Evolutionary conservation across 2,888 invertebrate genomes (phyloP), one percentile per base, ranked within the genome.

Genomic region (Agonopterix heracliana): DNA sequence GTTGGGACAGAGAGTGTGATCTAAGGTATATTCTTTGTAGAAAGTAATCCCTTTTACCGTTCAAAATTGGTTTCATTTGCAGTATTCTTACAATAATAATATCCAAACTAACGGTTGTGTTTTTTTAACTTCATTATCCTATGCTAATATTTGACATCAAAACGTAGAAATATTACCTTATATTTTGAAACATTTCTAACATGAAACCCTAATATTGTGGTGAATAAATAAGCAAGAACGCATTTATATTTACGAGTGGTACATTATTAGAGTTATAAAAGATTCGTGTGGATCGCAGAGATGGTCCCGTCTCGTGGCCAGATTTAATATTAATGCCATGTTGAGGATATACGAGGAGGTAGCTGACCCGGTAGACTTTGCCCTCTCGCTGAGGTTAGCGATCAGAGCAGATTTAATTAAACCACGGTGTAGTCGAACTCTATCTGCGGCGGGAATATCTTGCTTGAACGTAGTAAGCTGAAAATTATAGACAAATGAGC

Each of bases 251-350:
- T 58, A 58, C 46, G 51, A 51, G 42, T 56, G 52, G 53, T 60
- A 54, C 54, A 56, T 60, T 58, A 58, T 56, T 52, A 48, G 55
- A 60, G 60, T 56, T 54, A 54, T 54, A 60, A 60, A 57, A 60
- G 57, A 56, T 60, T 57, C 50, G 54, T 57, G 51, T 51, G 55
- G 54, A 53, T 54, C 52, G 53, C 51, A 47, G 52, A 54, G 54
- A 49, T 53, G 57, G 54, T 60, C 53, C 54, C 59, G 60, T 61
- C 60, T 61, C 61, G 61, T 48, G 56, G 54, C 59, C 60, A 51
- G 56, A 56, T 71, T 73, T 68, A 69, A 75, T 72, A 71, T 74
- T 71, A 72, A 71, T 71, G 66, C 64, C 64, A 65, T 65, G 64
- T 61, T 63, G 57, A 63, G 58, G 59, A 57, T 64, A 55, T 52